These are phyloP conservation scores for Oryzias celebensis DNA, from an alignment of 2,113 vertebrate genomes.

Conservation along the genomic window DNA sequence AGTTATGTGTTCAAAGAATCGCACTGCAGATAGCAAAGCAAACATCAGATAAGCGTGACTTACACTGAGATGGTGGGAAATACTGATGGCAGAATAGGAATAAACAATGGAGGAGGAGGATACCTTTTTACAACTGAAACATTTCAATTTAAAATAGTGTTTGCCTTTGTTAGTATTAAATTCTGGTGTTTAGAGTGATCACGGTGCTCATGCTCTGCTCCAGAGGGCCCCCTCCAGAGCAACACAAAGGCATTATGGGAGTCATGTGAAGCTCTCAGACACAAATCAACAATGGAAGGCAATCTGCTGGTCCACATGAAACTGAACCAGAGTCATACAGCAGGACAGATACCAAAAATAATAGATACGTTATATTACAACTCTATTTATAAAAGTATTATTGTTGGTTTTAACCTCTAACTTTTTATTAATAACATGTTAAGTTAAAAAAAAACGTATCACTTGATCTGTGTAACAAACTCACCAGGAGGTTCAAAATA, in stretches of 20 bases:
- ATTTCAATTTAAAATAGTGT: background rate
- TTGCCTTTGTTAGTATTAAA: conserved; percentile 24
- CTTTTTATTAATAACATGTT: too few relatives aligned
- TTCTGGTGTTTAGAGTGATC: conserved; percentile 7
- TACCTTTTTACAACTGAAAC: too few relatives aligned
- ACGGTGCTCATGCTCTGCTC: conserved; percentile 21
- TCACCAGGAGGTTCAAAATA: too few relatives aligned
- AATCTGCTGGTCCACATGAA: conserved; percentile 28
- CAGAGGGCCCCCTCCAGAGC: conserved; percentile 12
- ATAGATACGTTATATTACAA: background rate
- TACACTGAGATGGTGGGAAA: background rate
- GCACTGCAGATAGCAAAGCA: conserved; percentile 11
- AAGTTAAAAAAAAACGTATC: too few relatives aligned
- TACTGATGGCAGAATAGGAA: background rate
- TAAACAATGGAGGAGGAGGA: too few relatives aligned
- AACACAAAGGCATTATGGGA: conserved; percentile 44
- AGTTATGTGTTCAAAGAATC: conserved; percentile 2
- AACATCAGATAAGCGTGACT: background rate
- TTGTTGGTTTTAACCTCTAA: background rate
- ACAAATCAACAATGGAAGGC: conserved; percentile 47
- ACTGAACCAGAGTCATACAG: conserved; percentile 8
- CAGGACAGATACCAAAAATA: background rate
- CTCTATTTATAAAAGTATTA: background rate
- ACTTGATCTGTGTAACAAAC: too few relatives aligned
- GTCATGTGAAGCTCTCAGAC: conserved; percentile 51